Evolutionary conservation across 1,140 invertebrate species (phyloP).

Genomic region (Drosophila azteca): DNA sequence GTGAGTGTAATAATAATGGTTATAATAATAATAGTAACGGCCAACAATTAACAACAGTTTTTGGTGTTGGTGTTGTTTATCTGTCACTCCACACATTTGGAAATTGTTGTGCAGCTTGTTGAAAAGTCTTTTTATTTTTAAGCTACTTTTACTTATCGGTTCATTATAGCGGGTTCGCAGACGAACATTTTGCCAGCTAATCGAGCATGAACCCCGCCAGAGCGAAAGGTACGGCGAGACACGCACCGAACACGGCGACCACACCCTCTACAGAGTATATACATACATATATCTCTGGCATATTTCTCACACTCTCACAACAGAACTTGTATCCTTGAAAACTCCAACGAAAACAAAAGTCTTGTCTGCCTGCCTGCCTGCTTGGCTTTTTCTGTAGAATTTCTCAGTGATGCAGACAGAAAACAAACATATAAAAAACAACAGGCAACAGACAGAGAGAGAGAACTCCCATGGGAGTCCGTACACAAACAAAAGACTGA

Average conservation of each 20-base stretch:
- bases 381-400: conserved; percentile 62
- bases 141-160: conserved; percentile 81
- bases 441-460: conserved; percentile 25
- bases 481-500: conserved; percentile 58
- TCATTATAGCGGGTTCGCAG: conserved; percentile 69
- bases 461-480: conserved; percentile 26
- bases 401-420: conserved; percentile 35
- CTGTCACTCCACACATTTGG: conserved; percentile 40
- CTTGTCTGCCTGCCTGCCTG: conserved; percentile 46
- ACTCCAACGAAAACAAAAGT: conserved; percentile 53
- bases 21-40: conserved; percentile 38
- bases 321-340: conserved; percentile 68
- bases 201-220: conserved; percentile 71
- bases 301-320: conserved; percentile 52
- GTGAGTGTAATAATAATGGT: conserved; percentile 38
- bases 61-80: conserved; percentile 24
- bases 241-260: conserved; percentile 20
- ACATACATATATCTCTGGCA: conserved; percentile 5
- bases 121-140: conserved; percentile 58
- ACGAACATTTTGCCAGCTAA: conserved; percentile 61
- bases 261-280: conserved; percentile 11
- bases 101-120: conserved; percentile 38
- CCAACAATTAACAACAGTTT: conserved; percentile 67
- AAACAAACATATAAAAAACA: conserved; percentile 24
- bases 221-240: conserved; percentile 59